A percentile compares a stretch with the other conserved stretches of the same genome.
phyloP scores from a whole-genome alignment of 2,113 vertebrate species.

The Myiagra hebetior region DNA sequence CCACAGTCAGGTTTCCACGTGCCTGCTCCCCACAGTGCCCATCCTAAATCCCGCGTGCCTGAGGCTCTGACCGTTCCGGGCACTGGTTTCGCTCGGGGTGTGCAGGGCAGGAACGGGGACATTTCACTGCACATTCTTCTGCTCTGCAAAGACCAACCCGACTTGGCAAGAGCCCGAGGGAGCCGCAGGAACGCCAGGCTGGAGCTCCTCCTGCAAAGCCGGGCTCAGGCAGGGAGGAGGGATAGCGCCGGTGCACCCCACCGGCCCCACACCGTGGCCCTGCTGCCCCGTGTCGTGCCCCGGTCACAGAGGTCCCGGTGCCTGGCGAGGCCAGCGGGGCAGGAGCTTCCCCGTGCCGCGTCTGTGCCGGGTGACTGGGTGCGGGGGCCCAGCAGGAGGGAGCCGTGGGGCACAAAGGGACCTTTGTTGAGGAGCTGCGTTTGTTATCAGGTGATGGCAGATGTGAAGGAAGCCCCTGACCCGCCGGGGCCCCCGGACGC shows the following conservation, averaged over 20 bases:
- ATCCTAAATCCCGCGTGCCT: neutral
- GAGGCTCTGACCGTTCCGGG: neutral
- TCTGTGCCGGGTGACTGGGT: neutral
- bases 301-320: neutral
- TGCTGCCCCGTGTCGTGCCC: neutral
- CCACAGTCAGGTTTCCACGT: neutral
- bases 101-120: neutral
- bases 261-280: neutral
- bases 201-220: neutral
- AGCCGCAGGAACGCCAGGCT: neutral
- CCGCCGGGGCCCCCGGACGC: neutral
- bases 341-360: neutral
- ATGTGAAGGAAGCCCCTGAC: neutral
- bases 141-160: neutral
- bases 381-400: neutral
- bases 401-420: neutral
- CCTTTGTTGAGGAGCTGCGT: neutral
- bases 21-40: neutral
- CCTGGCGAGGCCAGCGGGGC: fast-evolving
- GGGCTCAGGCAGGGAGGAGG: neutral
- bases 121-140: constrained; percentile 11
- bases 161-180: constrained; percentile 25
- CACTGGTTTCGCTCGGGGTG: fast-evolving
- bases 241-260: fast-evolving
- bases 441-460: neutral